Base-by-base conservation (phyloP, 2,113 vertebrate genomes). In the Pantherophis guttatus region DNA sequence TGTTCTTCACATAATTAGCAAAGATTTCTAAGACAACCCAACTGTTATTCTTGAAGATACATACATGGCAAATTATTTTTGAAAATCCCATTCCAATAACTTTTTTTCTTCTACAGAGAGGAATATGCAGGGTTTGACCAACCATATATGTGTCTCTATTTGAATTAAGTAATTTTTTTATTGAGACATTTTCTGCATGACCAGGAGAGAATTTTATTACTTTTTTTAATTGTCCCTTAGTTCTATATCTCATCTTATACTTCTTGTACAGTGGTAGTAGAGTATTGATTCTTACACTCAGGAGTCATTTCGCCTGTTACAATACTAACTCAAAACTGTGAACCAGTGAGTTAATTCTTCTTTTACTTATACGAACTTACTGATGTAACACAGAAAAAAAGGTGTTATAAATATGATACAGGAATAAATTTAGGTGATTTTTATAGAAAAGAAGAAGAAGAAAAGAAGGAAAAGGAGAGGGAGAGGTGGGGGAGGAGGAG, bases 341-440 rank as follows among this genome's bases (percentile, higher is more conserved):
- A 50, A 26, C 19, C 48, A 33, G 1, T 91, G 57, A 53, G 59
- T 90, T 70, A 89, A 75, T 91, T 93, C 11, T 26, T 33, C 53
- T 88, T 52, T 94, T 50, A 91, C 75, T 93, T 89, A 70, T 52
- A 86, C 48, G 62, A 29, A 10, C 17, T 93, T 55, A 57, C 24
- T 11, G 33, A 90, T 21, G 81, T n/a, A 58, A 90, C 65, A 91
- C 52, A 50, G n/a, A 70, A 55, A 86, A 55, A 86, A 86, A 85
- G 2, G 0, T 0, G 11, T 0, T 0, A 90, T 0, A 0, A 90
- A 92, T 93, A 26, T 15, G 81, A 86, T 48, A 62, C 4, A 93
- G 24, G 9, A 11, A 89, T 21, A 53, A 21, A 48, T 75, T 81
- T 26, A 33, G 59, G 1, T 92, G 86, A 44, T 53, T n/a, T 33